phyloP scores from a whole-genome alignment of 2,797 vertebrate genomes.

The Simalia tracyae region DNA sequence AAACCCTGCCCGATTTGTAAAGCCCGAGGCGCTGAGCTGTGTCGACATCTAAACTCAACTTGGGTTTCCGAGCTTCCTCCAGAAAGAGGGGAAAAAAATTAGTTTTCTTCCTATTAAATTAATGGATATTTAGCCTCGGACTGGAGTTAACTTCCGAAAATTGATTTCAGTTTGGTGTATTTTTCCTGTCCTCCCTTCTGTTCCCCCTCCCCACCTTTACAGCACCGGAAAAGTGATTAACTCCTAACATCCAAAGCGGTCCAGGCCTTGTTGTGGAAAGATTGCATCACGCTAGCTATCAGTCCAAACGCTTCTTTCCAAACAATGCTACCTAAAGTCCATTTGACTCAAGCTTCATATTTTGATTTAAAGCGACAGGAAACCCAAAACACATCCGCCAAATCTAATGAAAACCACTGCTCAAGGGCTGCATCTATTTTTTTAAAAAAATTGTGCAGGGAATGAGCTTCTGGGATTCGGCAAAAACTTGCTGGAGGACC shows the following conservation, averaged over 20 bases:
- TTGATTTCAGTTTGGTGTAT: slow-evolving; percentile 29
- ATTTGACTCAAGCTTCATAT: slow-evolving; percentile 19
- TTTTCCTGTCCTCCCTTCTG: background rate
- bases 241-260: accelerated
- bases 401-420: slow-evolving; percentile 56
- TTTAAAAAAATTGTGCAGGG: background rate
- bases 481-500: background rate
- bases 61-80: background rate
- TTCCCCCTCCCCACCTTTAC: background rate
- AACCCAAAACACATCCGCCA: slow-evolving; percentile 50
- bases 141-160: slow-evolving; percentile 38
- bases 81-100: background rate
- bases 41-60: slow-evolving; percentile 32
- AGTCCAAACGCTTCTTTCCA: slow-evolving; percentile 15
- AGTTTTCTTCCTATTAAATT: slow-evolving; percentile 15
- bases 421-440: background rate
- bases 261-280: background rate
- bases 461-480: background rate
- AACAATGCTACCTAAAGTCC: slow-evolving; percentile 37
- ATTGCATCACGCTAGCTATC: slow-evolving; percentile 43
- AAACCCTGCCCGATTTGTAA: slow-evolving; percentile 32
- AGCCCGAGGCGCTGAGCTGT: slow-evolving; percentile 41
- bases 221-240: background rate
- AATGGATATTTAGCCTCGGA: slow-evolving; percentile 40
- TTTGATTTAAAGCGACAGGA: slow-evolving; percentile 66